Percentiles rank a stretch among this genome's conserved stretches.
Evolutionary conservation across 2,888 invertebrate species (phyloP).

Genomic region (Dusona sp.): DNA sequence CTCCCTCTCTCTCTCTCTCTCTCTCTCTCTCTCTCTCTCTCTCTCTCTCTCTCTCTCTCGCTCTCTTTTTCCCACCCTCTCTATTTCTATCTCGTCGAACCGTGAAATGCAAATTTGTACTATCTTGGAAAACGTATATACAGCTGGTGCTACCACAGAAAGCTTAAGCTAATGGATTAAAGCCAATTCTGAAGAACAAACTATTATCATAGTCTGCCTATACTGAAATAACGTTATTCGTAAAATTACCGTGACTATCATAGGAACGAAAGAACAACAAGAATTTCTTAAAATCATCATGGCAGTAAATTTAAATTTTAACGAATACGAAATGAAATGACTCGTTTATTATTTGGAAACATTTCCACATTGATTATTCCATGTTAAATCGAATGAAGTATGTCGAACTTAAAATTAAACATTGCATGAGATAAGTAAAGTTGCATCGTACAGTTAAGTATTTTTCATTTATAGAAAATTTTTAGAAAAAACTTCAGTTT

Average conservation of each 20-base stretch:
- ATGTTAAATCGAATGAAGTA: too few relatives aligned
- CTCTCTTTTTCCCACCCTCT: neutral
- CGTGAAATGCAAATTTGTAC: conserved; percentile 66
- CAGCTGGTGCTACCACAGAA: conserved; percentile 44
- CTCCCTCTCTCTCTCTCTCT: too few relatives aligned
- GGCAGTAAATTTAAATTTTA: neutral
- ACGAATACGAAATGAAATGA: neutral
- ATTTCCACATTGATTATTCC: neutral
- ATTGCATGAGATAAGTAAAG: too few relatives aligned
- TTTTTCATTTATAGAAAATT: too few relatives aligned
- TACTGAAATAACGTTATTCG: neutral
- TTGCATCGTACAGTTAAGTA: too few relatives aligned
- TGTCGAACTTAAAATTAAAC: too few relatives aligned
- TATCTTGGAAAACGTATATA: conserved; percentile 57
- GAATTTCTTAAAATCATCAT: neutral
- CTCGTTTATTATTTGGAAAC: neutral
- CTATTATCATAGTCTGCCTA: conserved; percentile 33
- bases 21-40: too few relatives aligned
- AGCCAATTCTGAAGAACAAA: conserved; percentile 36
- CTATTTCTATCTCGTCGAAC: conserved; percentile 49
- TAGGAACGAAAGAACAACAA: neutral
- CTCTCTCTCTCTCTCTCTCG: too few relatives aligned
- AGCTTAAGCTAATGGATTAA: conserved; percentile 59
- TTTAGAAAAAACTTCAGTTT: too few relatives aligned
- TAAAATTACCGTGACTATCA: neutral